Conservation (phyloP, 2,113 vertebrate species). For the Glaucomys volans region DNA sequence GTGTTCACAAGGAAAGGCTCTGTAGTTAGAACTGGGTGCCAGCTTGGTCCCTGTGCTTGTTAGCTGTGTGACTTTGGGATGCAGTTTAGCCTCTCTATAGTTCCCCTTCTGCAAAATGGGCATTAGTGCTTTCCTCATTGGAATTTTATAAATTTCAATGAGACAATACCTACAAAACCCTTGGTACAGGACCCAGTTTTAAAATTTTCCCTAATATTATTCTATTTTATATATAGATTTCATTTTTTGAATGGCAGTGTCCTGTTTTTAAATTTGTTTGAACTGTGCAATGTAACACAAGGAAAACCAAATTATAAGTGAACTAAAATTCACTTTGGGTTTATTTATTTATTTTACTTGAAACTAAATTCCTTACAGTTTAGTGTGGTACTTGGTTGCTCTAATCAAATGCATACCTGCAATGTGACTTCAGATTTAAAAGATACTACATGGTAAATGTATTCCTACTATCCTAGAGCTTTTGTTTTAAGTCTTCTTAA, state of each 20-base stretch:
- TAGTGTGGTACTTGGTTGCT: neutral
- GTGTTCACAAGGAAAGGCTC: neutral
- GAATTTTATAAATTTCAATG: neutral
- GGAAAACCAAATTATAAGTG: constrained; percentile 40
- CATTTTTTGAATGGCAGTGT: constrained; percentile 33
- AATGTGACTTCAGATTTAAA: constrained; percentile 34
- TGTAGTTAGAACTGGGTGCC: neutral
- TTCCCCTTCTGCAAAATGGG: neutral
- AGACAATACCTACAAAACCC: neutral
- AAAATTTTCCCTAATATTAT: constrained; percentile 28
- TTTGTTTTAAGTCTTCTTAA: constrained; percentile 4
- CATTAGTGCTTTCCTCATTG: neutral
- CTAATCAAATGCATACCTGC: constrained; percentile 15
- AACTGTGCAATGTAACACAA: constrained; percentile 39
- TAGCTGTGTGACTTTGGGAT: neutral
- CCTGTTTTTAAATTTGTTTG: neutral
- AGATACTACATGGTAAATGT: neutral
- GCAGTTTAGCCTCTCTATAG: neutral
- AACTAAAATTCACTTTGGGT: constrained; percentile 29
- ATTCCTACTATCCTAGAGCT: neutral
- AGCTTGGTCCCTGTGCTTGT: neutral
- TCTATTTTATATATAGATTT: neutral
- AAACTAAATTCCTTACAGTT: neutral
- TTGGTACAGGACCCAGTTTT: neutral
- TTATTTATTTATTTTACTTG: constrained; percentile 26